phyloP scores from a whole-genome alignment of 1,140 invertebrate species.

The Lasioglossum baleicum region DNA sequence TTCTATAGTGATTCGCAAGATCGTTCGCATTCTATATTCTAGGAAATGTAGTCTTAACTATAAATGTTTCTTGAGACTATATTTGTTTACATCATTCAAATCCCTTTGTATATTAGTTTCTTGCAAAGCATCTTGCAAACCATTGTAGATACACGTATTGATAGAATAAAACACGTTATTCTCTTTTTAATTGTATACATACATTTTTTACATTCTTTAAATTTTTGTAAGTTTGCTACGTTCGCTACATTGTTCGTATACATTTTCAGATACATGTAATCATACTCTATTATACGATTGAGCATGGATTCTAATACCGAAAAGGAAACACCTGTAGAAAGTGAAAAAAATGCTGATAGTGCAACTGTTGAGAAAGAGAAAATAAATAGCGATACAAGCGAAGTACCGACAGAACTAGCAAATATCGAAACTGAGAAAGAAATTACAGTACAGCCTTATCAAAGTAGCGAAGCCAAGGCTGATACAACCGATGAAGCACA shows the following conservation, averaged over 20 bases:
- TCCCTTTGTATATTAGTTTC: no score
- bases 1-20: no score
- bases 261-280: constrained; percentile 9
- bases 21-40: no score
- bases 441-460: neutral
- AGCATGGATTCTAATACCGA: constrained; percentile 46
- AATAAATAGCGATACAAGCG: neutral
- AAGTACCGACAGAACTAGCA: neutral
- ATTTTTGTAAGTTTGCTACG: neutral
- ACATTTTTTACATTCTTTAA: neutral
- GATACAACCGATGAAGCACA: neutral
- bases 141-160: neutral
- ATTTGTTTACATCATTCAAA: no score
- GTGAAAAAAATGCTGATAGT: constrained; percentile 25
- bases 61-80: no score
- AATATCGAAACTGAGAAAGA: neutral
- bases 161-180: neutral
- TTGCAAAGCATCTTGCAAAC: neutral
- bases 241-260: constrained; percentile 12
- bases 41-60: no score
- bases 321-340: constrained; percentile 13
- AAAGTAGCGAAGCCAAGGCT: neutral
- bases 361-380: neutral
- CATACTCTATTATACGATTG: constrained; percentile 1
- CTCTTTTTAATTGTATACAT: neutral